Base-by-base conservation (phyloP, 2,797 vertebrate species). In the Brotula barbata region DNA sequence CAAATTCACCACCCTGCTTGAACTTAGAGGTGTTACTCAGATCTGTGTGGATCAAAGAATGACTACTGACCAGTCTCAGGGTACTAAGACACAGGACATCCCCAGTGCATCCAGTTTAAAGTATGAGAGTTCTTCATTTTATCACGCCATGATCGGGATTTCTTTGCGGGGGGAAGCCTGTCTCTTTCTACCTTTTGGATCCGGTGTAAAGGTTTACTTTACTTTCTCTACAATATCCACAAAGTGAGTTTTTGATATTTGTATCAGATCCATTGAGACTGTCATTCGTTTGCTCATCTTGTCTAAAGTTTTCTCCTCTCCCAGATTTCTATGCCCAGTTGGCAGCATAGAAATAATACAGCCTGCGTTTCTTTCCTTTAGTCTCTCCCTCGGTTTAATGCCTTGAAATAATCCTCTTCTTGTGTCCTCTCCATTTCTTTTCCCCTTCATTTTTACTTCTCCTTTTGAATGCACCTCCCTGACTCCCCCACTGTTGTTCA, bases 381-480 rank as follows among this genome's bases (percentile, higher is more conserved):
- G 75, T 33, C 66, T 82, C 53, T 90, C 88, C 87, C 87, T 85
- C 83, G 90, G 87, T 80, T 83, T 93, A 89, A 75, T 91, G 89
- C 82, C 90, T 91, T 92, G 89, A 87, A 97, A 91, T 96, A 95
- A 96, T 85, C 89, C 92, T 93, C 88, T 93, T 93, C 90, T 90
- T 88, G 59, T 84, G 77, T 86, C 73, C 82, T 74, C 80, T 88
- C 81, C 90, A 86, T 91, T 76, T 76, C 80, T 88, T 75, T 86
- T 84, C 52, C 52, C 82, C 85, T 90, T 78, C 87, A 77, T 86
- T 89, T 87, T 87, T 64, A 16, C 56, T 25, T 73, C 41, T 8
- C 58, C 41, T 66, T n/a, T 54, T 80, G 53, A 77, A 67, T 45
- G 14, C 63, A 68, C 67, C 63, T 11, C 50, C 81, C 88, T 68